Conservation (phyloP, 2,888 invertebrate species). For the Pyrrhosoma nymphula region DNA sequence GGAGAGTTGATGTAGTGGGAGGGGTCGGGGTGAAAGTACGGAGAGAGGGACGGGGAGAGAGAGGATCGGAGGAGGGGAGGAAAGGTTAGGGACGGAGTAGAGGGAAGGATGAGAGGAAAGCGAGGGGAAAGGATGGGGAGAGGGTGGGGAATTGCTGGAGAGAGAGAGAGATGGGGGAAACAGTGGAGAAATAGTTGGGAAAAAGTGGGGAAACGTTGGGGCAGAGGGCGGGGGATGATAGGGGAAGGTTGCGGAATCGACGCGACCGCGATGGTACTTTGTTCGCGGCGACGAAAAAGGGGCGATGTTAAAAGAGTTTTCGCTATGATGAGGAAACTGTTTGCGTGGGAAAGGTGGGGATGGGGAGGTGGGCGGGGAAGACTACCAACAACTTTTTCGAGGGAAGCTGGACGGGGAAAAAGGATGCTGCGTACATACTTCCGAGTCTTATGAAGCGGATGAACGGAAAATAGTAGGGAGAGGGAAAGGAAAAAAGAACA, state of each 20-base stretch:
- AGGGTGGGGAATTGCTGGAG: not conserved
- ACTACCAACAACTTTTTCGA: not conserved
- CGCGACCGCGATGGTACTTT: slow-evolving; percentile 18
- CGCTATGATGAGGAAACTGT: slow-evolving; percentile 35
- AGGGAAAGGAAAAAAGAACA: not conserved
- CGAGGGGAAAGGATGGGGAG: not conserved
- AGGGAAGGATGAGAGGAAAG: not conserved
- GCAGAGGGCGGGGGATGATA: not conserved
- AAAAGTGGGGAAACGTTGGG: not conserved
- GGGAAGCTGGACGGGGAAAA: not conserved
- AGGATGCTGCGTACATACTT: not conserved
- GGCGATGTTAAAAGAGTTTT: slow-evolving; percentile 7
- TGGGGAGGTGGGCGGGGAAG: not conserved
- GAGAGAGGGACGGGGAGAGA: not conserved
- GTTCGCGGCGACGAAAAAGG: slow-evolving; percentile 25
- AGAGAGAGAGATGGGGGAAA: not conserved
- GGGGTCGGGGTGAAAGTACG: not conserved
- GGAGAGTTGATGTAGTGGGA: not conserved
- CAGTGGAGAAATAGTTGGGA: not conserved
- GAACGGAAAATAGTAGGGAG: too few relatives aligned
- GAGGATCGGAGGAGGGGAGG: not conserved
- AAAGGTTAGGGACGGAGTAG: not conserved
- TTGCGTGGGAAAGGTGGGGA: not conserved
- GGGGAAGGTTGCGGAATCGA: not conserved
- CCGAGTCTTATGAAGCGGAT: not conserved